Conservation (phyloP, 2,797 vertebrate species). For the Anabacerthia variegaticeps region DNA sequence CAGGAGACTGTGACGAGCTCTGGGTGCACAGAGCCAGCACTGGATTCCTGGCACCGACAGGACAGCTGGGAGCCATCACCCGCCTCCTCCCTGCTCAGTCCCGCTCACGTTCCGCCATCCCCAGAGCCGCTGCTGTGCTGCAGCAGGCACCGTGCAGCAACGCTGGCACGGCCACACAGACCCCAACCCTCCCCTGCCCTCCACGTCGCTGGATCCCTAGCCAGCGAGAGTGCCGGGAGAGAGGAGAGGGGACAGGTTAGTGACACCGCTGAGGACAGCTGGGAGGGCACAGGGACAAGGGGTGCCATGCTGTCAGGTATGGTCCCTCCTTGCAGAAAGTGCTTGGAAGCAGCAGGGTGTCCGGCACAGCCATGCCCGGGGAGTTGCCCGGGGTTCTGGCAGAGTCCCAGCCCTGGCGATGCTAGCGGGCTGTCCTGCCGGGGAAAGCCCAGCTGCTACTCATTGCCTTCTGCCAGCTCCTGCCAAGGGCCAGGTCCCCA, state of each 20-base stretch:
- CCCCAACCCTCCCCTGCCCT: not conserved
- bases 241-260: slow-evolving; percentile 29
- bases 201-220: not conserved
- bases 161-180: not conserved
- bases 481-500: not conserved
- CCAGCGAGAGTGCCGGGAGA: not conserved
- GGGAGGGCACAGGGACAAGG: not conserved
- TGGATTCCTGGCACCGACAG: slow-evolving; percentile 40
- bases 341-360: not conserved
- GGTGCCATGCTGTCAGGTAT: not conserved
- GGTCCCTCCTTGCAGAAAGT: not conserved
- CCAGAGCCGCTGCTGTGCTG: not conserved
- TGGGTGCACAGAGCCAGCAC: slow-evolving; percentile 29
- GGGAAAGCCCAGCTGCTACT: not conserved
- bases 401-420: not conserved
- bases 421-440: accelerated
- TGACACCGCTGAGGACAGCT: not conserved
- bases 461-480: not conserved
- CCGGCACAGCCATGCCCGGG: accelerated
- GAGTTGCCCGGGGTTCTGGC: not conserved
- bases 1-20: slow-evolving; percentile 64
- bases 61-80: slow-evolving; percentile 14
- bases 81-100: slow-evolving; percentile 20
- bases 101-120: not conserved
- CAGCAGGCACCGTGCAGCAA: not conserved